A percentile compares a stretch with the other conserved stretches of the same genome.
Conservation (phyloP, 2,888 invertebrate genomes). For the Acronicta leporina region DNA sequence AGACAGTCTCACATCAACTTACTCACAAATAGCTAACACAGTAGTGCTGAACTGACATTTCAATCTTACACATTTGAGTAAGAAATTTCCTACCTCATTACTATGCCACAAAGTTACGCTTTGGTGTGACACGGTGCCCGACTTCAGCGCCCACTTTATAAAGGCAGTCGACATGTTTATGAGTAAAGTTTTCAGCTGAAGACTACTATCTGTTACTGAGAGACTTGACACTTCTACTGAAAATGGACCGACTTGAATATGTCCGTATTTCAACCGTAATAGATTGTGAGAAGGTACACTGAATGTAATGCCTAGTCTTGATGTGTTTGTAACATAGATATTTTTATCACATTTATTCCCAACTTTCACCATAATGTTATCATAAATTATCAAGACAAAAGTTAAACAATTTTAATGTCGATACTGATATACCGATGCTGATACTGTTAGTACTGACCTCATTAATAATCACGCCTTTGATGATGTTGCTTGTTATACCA, state of each 20-base stretch:
- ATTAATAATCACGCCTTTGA: too few species aligned
- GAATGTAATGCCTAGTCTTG: neutral
- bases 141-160: slow-evolving; percentile 68
- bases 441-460: too few species aligned
- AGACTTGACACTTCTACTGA: slow-evolving; percentile 62
- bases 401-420: neutral
- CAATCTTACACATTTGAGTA: neutral
- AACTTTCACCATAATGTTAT: neutral
- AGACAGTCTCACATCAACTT: too few species aligned
- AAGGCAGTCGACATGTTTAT: slow-evolving; percentile 75
- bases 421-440: too few species aligned
- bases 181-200: slow-evolving; percentile 73
- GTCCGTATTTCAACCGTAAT: slow-evolving; percentile 31
- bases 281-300: slow-evolving; percentile 20
- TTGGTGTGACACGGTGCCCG: slow-evolving; percentile 56
- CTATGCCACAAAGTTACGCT: slow-evolving; percentile 14
- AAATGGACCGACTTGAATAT: slow-evolving; percentile 51
- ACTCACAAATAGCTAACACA: too few species aligned
- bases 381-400: neutral
- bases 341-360: neutral
- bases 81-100: neutral
- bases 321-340: neutral
- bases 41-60: neutral
- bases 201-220: slow-evolving; percentile 68
- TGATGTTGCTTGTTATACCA: too few species aligned